Evolutionary conservation across 2,888 invertebrate species (phyloP).

Genomic region (Hyppa rectilinea): DNA sequence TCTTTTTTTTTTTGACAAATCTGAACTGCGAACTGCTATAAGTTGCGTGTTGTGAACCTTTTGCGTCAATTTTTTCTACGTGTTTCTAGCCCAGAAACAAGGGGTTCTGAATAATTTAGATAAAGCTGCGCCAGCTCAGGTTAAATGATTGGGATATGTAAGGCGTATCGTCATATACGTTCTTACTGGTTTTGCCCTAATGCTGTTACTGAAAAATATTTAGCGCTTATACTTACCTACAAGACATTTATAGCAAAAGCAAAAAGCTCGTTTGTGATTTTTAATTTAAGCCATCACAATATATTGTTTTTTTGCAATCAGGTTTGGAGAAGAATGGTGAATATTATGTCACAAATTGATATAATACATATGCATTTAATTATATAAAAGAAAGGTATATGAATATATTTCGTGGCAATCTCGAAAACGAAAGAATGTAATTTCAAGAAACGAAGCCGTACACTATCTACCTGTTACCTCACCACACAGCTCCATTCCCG

Average conservation of each 20-base stretch:
- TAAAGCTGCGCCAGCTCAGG: slow-evolving; percentile 57
- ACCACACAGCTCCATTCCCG: slow-evolving; percentile 34
- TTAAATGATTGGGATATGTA: slow-evolving; percentile 46
- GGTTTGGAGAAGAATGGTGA: background rate
- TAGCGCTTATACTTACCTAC: background rate
- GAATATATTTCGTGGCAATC: background rate
- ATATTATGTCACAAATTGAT: background rate
- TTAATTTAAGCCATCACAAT: background rate
- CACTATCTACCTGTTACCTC: slow-evolving; percentile 5
- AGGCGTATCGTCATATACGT: slow-evolving; percentile 7
- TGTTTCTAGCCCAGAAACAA: slow-evolving; percentile 45
- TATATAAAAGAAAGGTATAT: background rate
- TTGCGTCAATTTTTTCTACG: background rate
- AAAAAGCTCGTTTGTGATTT: background rate
- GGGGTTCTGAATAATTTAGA: slow-evolving; percentile 64
- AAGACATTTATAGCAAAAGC: background rate
- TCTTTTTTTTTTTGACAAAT: too few relatives aligned
- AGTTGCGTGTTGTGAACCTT: slow-evolving; percentile 14
- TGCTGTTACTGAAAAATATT: background rate
- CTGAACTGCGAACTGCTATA: too few relatives aligned
- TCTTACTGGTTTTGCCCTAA: slow-evolving; percentile 12
- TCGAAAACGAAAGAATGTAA: background rate
- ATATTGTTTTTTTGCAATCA: background rate
- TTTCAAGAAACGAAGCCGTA: background rate
- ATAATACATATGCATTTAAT: background rate